These are phyloP conservation scores for Orthonevra nobilis DNA, from an alignment of 2,888 invertebrate genomes.

Conservation along the genomic window DNA sequence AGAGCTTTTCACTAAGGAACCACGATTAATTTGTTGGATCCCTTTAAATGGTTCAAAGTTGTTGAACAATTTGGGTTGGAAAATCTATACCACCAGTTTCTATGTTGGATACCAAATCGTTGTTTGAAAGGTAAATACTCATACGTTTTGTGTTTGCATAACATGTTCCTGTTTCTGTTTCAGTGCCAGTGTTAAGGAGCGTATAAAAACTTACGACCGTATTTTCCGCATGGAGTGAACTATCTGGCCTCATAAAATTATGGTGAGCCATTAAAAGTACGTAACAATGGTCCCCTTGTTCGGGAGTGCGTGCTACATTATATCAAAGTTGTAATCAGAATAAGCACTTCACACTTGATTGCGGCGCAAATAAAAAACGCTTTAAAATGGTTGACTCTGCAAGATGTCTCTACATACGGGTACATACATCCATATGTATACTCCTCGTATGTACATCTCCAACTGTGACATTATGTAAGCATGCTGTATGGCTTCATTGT, in stretches of 20 bases:
- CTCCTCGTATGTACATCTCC: slow-evolving; percentile 6
- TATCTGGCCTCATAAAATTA: slow-evolving; percentile 23
- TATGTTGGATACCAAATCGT: too few species aligned
- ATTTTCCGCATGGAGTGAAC: background rate
- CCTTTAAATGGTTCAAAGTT: background rate
- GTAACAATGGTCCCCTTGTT: background rate
- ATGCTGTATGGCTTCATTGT: slow-evolving; percentile 29
- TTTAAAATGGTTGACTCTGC: slow-evolving; percentile 61
- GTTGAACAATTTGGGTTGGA: too few species aligned
- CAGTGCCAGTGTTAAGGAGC: background rate
- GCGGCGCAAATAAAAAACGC: slow-evolving; percentile 52
- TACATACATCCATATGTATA: background rate
- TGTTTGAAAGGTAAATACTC: background rate
- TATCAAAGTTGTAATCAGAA: slow-evolving; percentile 54
- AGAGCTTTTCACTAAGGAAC: slow-evolving; percentile 4
- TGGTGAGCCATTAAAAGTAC: slow-evolving; percentile 31
- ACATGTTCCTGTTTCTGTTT: too few species aligned
- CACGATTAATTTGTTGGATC: slow-evolving; percentile 7
- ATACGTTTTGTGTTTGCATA: background rate
- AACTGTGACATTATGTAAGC: slow-evolving; percentile 5
- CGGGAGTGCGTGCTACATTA: slow-evolving; percentile 35
- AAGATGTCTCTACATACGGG: slow-evolving; percentile 11
- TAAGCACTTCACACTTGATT: slow-evolving; percentile 67
- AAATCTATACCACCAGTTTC: too few species aligned
- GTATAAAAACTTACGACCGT: background rate